Percentiles rank a stretch among this genome's conserved stretches.
Evolutionary conservation across 2,888 invertebrate species (phyloP).

Genomic region (Drosophila siamana): DNA sequence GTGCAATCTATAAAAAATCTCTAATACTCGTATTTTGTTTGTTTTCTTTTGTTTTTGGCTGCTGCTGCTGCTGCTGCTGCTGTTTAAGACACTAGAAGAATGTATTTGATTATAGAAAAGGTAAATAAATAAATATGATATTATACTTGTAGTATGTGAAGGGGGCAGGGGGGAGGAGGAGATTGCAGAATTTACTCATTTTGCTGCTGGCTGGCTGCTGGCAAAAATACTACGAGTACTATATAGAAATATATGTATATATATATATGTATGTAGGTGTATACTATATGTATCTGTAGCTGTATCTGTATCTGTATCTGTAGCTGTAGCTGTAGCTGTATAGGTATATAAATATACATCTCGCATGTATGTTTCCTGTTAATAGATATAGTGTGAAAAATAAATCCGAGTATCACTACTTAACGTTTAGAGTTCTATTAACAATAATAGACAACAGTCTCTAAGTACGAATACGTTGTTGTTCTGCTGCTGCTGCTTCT

Average conservation of each 20-base stretch:
- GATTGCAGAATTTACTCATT: constrained; percentile 31
- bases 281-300: constrained; percentile 32
- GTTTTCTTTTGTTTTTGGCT: constrained; percentile 8
- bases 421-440: constrained; percentile 78
- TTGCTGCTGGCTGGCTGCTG: constrained; percentile 55
- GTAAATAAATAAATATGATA: constrained; percentile 13
- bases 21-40: constrained; percentile 41
- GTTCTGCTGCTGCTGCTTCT: constrained; percentile 46
- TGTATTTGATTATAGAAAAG: constrained; percentile 42
- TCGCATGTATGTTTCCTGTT: constrained; percentile 31
- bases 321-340: too few relatives aligned
- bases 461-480: constrained; percentile 82
- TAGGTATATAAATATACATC: constrained; percentile 51
- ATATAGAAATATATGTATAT: constrained; percentile 53
- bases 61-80: constrained; percentile 35
- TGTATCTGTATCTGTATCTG: constrained; percentile 25
- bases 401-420: constrained; percentile 81
- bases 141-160: constrained; percentile 16
- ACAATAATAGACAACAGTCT: constrained; percentile 81
- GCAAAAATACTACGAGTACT: constrained; percentile 48
- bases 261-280: constrained; percentile 22
- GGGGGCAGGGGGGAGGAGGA: too few relatives aligned
- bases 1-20: constrained; percentile 71
- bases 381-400: constrained; percentile 69
- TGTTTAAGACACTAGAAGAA: constrained; percentile 75